Evolutionary conservation across 2,888 invertebrate species (phyloP), one percentile per base, ranked within the genome.

Genomic region (Agriopis leucophaearia): DNA sequence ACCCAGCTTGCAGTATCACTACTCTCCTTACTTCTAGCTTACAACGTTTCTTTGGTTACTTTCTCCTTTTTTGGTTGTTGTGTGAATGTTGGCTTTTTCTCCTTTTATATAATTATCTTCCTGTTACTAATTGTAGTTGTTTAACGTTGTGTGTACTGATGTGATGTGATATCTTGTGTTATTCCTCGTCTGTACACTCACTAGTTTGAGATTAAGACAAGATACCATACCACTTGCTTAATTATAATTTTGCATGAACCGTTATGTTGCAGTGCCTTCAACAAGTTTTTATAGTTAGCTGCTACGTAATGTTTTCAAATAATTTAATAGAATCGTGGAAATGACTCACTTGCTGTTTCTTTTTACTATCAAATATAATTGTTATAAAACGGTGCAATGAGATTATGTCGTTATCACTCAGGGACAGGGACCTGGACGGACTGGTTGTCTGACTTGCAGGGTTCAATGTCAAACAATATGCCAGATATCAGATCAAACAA

Each of bases 1-100:
- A 62, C 56, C 71, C 47, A 51, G 74, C 78, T 74, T 67, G 56
- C 69, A 42, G 55, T 57, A 50, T 62, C 51, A 61, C 58, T 72
- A 47, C 35, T 62, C 16, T n/a, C 52, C 47, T 44, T 18, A 27
- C 12, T 27, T 54, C 16, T 61, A 55, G 64, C 40, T 44, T 16
- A 18, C 16, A 60, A 51, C 27, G 7, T 2, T 27, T 62, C 52
- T 10, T 51, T 59, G 50, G 63, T 44, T 47, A 16, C 6, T 51
- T 35, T 18, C n/a, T 51, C 16, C 35, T 42, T 27, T 35, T 55
- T 59, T 59, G 51, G 50, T 64, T 72, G 63, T 72, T 40, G 48
- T 58, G 73, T 64, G 51, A 42, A 13, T 38, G 52, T 70, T 64
- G 50, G 70, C 68, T 70, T 54, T 45, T 12, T 59, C 54, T 44